Evolutionary conservation across 2,113 vertebrate genomes (phyloP), one percentile per base, ranked within the genome.

Genomic region (Neolamprologus longior): DNA sequence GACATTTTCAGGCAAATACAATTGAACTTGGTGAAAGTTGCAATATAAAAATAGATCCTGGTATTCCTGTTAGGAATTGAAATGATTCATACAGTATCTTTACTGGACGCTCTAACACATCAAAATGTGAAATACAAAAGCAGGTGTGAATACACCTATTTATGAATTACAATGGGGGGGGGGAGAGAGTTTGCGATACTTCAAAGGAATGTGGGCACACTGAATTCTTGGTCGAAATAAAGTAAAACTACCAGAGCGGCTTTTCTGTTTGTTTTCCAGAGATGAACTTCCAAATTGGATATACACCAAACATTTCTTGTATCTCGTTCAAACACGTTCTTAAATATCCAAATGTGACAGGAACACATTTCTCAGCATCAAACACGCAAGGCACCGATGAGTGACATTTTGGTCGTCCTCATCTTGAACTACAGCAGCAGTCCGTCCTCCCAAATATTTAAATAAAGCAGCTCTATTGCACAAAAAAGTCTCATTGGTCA

Each of bases 11-110:
- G 17, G 24, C 63, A 31, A 21, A 4, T 58, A 6, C 9, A 80
- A 26, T 33, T n/a, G 80, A 33, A 63, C 11, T 37, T 45, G 54
- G n/a, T 26, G 31, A 42, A 42, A 68, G 42, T n/a, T 58, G 6
- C 3, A 14, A 80, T 93, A 93, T 4, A 92, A 94, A 93, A 92
- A 94, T 89, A 91, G 33, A 88, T 84, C 37, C 6, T 21, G n/a
- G 19, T 83, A 4, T 47, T 47, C 42, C 37, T n/a, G 9, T 47
- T 3, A 33, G 14, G 21, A 54, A 83, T 15, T 6, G 21, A 55
- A 53, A 28, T 19, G 21, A 13, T 63, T 4, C 17, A 7, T 35
- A 63, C 78, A 88, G 79, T 78, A 81, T 61, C 17, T 73, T 55
- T 24, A 55, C 4, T 63, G 45, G 11, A 33, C 21, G 9, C 58